A percentile compares a stretch with the other conserved stretches of the same genome.
Evolutionary conservation across 2,888 invertebrate species (phyloP).

Genomic region (Orthonevra nobilis): DNA sequence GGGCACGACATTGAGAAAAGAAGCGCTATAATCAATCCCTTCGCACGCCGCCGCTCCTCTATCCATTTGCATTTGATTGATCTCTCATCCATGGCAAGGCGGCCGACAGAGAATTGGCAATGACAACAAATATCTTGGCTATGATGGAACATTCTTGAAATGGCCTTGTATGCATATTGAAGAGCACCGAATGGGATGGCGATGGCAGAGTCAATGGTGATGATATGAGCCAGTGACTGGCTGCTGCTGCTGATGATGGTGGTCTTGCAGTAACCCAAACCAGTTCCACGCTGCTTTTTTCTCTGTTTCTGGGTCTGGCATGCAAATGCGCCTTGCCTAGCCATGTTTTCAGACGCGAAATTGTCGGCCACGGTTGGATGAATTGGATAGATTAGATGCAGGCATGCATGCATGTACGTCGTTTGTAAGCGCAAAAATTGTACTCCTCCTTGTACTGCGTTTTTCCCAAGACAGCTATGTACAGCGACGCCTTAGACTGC

Average conservation of each 20-base stretch:
- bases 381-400: constrained; percentile 67
- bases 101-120: constrained; percentile 64
- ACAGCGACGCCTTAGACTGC: constrained; percentile 29
- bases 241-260: constrained; percentile 55
- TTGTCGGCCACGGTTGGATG: constrained; percentile 68
- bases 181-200: constrained; percentile 53
- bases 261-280: constrained; percentile 54
- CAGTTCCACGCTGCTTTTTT: constrained; percentile 38
- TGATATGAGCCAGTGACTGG: constrained; percentile 25
- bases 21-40: constrained; percentile 36
- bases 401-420: constrained; percentile 68
- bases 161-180: constrained; percentile 71
- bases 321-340: constrained; percentile 69
- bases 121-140: constrained; percentile 70
- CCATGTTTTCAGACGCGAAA: constrained; percentile 66
- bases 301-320: constrained; percentile 57
- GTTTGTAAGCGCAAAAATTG: constrained; percentile 57
- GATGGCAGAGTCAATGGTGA: constrained; percentile 37
- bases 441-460: constrained; percentile 30
- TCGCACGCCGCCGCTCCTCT: not conserved
- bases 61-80: constrained; percentile 55
- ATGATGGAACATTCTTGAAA: constrained; percentile 69
- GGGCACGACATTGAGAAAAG: constrained; percentile 67
- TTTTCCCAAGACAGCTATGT: constrained; percentile 1
- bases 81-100: constrained; percentile 64